A percentile compares a stretch with the other conserved stretches of the same genome.
Evolutionary conservation across 2,797 vertebrate species (phyloP).

Genomic region (Tinamus major): DNA sequence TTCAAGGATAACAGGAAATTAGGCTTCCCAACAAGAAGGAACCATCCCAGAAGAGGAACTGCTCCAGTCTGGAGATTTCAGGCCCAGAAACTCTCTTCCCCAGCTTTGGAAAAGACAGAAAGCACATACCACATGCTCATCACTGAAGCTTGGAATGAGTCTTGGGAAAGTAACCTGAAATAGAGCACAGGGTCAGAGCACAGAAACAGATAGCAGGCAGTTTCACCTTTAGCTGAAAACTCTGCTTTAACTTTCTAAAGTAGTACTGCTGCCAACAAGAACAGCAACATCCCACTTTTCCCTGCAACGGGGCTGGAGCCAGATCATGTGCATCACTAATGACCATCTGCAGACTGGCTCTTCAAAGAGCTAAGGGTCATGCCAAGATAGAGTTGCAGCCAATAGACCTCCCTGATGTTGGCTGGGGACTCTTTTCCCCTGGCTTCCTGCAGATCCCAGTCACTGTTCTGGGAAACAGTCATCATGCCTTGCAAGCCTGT

Average conservation of each 20-base stretch:
- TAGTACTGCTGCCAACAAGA: background rate
- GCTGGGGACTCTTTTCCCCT: background rate
- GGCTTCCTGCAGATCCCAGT: background rate
- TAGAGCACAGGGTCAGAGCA: background rate
- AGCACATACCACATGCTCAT: conserved; percentile 63
- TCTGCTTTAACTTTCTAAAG: background rate
- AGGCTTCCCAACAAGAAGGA: background rate
- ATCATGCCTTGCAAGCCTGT: background rate
- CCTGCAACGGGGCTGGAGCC: rapidly evolving
- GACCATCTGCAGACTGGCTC: background rate
- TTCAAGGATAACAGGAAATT: rapidly evolving
- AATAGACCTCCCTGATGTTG: background rate
- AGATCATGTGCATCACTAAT: background rate
- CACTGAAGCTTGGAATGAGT: conserved; percentile 13
- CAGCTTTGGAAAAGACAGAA: background rate
- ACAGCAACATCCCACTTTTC: background rate
- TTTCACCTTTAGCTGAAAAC: background rate
- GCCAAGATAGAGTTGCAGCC: background rate
- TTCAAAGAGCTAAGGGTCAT: background rate
- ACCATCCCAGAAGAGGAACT: background rate
- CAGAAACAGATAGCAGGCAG: background rate
- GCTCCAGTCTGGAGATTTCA: background rate
- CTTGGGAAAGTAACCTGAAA: conserved; percentile 75
- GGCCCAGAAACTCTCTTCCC: rapidly evolving
- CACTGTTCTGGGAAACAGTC: background rate